A percentile compares a stretch with the other conserved stretches of the same genome.
Conservation (phyloP, 2,888 invertebrate species). For the Camponotus fellah region DNA sequence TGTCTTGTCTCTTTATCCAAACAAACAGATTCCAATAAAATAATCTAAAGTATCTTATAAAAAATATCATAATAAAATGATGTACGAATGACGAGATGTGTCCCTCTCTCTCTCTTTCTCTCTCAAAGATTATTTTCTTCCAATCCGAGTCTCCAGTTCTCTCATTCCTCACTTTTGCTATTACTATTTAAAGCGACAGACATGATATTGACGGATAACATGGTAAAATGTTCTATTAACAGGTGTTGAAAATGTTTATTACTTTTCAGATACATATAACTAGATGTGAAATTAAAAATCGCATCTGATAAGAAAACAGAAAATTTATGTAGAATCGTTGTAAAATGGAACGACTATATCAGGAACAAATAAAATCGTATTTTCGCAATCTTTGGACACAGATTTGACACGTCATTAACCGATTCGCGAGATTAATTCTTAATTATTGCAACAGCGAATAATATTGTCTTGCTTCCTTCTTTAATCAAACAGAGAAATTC, state of each 20-base stretch:
- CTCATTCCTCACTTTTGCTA: not conserved
- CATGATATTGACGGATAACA: not conserved
- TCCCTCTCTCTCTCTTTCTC: not conserved
- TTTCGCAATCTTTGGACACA: no score
- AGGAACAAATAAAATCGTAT: no score
- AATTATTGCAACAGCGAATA: no score
- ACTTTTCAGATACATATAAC: not conserved
- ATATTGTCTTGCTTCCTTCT: no score
- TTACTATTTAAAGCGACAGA: not conserved
- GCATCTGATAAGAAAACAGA: not conserved
- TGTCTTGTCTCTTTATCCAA: no score
- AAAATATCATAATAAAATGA: constrained; percentile 82
- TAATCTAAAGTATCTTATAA: no score
- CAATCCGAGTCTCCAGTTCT: not conserved
- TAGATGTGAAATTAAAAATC: not conserved
- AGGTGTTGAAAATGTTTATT: not conserved
- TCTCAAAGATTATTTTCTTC: not conserved
- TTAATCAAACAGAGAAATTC: no score
- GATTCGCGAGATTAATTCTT: no score
- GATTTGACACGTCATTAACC: no score
- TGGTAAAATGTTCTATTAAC: not conserved
- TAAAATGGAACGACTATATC: not conserved
- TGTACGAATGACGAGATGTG: constrained; percentile 73
- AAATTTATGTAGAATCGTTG: not conserved
- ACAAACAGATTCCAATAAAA: no score